Conservation (phyloP, 1,140 invertebrate species). For the Formica selysi region DNA sequence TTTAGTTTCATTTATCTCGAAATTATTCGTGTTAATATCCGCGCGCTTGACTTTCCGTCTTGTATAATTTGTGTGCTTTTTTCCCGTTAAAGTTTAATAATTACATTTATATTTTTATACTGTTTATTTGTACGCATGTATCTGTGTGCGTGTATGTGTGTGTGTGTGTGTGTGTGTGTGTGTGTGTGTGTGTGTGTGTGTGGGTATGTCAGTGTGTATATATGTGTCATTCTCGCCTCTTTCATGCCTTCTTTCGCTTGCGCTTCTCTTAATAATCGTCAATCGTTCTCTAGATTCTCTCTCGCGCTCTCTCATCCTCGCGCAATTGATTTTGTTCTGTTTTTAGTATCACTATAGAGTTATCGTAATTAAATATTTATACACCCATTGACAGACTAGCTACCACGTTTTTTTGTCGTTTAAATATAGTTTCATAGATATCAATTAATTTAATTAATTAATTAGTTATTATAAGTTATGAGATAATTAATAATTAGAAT, state of each 20-base stretch:
- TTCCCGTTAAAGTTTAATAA: constrained; percentile 31
- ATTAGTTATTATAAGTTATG: constrained; percentile 84
- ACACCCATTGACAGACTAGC: constrained; percentile 85
- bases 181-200: constrained; percentile 40
- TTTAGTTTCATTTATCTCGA: constrained; percentile 45
- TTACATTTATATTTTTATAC: constrained; percentile 62
- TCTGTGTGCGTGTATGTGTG: not conserved
- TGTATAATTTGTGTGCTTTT: constrained; percentile 2
- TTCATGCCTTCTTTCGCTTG: constrained; percentile 3
- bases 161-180: constrained; percentile 30
- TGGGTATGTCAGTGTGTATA: constrained; percentile 61
- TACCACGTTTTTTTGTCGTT: constrained; percentile 83
- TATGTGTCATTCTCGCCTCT: constrained; percentile 50
- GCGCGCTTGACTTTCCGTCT: constrained; percentile 42
- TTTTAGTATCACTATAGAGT: constrained; percentile 78
- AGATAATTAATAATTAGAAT: constrained; percentile 85
- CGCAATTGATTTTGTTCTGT: constrained; percentile 59
- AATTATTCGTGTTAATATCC: constrained; percentile 52
- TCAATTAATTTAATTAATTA: constrained; percentile 85
- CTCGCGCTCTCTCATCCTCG: constrained; percentile 23
- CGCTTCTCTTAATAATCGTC: not conserved
- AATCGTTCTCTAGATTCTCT: constrained; percentile 23
- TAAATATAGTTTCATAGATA: constrained; percentile 85
- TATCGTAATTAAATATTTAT: constrained; percentile 85
- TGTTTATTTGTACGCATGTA: constrained; percentile 43